phyloP scores from a whole-genome alignment of 1,140 invertebrate species.

The Calosoma granatense region DNA sequence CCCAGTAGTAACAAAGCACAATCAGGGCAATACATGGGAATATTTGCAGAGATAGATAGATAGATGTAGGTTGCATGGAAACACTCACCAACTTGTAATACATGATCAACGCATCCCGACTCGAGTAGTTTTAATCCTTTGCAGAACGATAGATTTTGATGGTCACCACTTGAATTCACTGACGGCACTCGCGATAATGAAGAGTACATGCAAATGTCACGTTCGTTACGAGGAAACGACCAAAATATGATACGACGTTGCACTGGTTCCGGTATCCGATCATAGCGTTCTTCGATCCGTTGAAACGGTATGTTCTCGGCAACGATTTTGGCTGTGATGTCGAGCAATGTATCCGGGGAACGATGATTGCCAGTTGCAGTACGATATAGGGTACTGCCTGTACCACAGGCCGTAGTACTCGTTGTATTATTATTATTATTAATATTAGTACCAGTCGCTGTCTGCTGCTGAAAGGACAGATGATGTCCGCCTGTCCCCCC shows the following conservation, averaged over 20 bases:
- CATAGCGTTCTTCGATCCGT: slow-evolving; percentile 74
- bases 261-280: slow-evolving; percentile 78
- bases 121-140: slow-evolving; percentile 74
- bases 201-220: slow-evolving; percentile 83
- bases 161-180: slow-evolving; percentile 42
- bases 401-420: not conserved
- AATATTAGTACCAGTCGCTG: not conserved
- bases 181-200: slow-evolving; percentile 57
- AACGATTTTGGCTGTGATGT: slow-evolving; percentile 73
- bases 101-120: slow-evolving; percentile 66
- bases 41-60: too few relatives aligned
- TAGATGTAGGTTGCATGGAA: too few relatives aligned
- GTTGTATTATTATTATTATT: too few relatives aligned
- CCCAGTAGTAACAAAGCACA: too few relatives aligned
- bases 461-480: not conserved
- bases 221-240: slow-evolving; percentile 78
- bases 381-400: not conserved
- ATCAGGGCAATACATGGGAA: too few relatives aligned
- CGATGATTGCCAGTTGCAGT: slow-evolving; percentile 20
- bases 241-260: slow-evolving; percentile 78
- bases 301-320: slow-evolving; percentile 78
- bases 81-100: slow-evolving; percentile 81
- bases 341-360: slow-evolving; percentile 56
- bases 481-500: slow-evolving; percentile 16
- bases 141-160: slow-evolving; percentile 73